A percentile compares a stretch with the other conserved stretches of the same genome.
Evolutionary conservation across 1,140 invertebrate genomes (phyloP).

Genomic region (Melanaphis sacchari): DNA sequence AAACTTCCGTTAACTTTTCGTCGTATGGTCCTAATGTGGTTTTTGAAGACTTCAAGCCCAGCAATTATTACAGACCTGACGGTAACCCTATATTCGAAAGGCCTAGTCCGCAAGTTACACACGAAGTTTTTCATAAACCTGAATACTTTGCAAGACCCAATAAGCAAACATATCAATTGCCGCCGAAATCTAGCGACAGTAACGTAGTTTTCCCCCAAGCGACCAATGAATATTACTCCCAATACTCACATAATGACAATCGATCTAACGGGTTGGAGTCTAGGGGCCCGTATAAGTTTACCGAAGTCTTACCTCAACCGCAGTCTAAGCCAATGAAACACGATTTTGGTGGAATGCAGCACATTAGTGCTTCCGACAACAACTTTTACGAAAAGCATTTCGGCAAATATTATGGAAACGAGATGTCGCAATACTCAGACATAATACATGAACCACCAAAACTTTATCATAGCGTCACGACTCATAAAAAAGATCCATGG

Average conservation of each 20-base stretch:
- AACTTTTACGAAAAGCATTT: neutral
- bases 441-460: neutral
- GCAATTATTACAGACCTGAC: slow-evolving; percentile 42
- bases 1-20: slow-evolving; percentile 21
- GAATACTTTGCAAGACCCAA: slow-evolving; percentile 6
- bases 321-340: slow-evolving; percentile 27
- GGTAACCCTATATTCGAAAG: slow-evolving; percentile 28
- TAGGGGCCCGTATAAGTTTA: neutral
- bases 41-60: slow-evolving; percentile 33
- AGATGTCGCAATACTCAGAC: slow-evolving; percentile 6
- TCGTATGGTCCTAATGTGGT: neutral
- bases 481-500: slow-evolving; percentile 24
- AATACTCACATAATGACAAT: neutral
- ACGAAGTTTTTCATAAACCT: neutral
- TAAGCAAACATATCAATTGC: neutral
- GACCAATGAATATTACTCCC: neutral
- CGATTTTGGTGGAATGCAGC: neutral
- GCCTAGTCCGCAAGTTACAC: neutral
- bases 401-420: neutral
- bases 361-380: neutral
- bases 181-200: neutral
- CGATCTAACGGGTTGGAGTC: neutral
- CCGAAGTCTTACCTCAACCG: neutral
- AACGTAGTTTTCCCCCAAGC: slow-evolving; percentile 11
- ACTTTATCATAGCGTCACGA: neutral